These are phyloP conservation scores for Empidonax alnorum DNA, from an alignment of 2,113 vertebrate genomes.

Conservation along the genomic window DNA sequence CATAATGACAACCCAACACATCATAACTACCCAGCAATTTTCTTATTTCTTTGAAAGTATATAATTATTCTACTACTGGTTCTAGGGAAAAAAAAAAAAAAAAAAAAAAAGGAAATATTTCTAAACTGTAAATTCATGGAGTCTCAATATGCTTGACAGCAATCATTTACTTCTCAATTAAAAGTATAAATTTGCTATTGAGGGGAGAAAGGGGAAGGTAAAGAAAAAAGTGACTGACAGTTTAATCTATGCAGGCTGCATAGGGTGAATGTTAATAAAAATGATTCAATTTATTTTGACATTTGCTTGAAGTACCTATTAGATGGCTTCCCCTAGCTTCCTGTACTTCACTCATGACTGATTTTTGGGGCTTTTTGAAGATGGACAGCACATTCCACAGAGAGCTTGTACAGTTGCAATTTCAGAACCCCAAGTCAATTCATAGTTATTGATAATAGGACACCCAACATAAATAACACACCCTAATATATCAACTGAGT, in stretches of 20 bases:
- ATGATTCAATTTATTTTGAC: fast-evolving
- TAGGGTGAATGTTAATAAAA: neutral
- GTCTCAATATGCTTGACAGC: neutral
- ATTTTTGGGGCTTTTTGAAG: neutral
- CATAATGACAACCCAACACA: neutral
- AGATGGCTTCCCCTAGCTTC: neutral
- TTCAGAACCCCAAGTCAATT: neutral
- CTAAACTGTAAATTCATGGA: neutral
- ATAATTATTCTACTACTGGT: neutral
- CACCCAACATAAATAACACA: neutral
- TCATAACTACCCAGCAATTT: neutral
- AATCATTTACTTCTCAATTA: neutral
- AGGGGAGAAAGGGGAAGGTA: neutral
- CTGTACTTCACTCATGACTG: neutral
- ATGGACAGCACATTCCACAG: neutral
- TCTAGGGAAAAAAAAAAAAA: neutral
- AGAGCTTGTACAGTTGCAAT: neutral
- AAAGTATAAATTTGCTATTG: neutral
- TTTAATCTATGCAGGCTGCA: neutral
- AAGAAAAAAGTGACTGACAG: neutral
- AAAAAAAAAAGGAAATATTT: neutral
- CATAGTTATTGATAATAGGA: neutral
- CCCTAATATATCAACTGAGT: neutral
- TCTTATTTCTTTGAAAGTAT: neutral
- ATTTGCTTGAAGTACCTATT: neutral